Percentiles rank a stretch among this genome's conserved stretches.
phyloP scores from a whole-genome alignment of 2,888 invertebrate genomes.

The Leucoma salicis region DNA sequence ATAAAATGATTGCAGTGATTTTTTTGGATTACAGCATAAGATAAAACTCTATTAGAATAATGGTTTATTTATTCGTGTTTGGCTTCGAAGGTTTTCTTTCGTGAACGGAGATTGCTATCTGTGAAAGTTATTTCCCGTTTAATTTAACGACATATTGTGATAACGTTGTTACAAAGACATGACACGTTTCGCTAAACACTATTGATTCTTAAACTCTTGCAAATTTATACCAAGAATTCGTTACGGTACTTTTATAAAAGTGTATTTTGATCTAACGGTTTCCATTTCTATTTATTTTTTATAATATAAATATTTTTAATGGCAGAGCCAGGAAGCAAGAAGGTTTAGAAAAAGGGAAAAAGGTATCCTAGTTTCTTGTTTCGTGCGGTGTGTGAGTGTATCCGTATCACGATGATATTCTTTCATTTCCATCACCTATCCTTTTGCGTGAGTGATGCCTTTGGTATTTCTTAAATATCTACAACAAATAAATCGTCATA shows the following conservation, averaged over 20 bases:
- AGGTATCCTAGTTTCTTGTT: no score
- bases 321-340: no score
- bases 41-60: slow-evolving; percentile 7
- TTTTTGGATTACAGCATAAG: slow-evolving; percentile 11
- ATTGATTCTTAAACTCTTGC: background rate
- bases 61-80: slow-evolving; percentile 9
- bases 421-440: no score
- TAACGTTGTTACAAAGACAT: slow-evolving; percentile 7
- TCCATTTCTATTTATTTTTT: background rate
- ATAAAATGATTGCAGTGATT: slow-evolving; percentile 13
- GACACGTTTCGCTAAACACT: slow-evolving; percentile 15
- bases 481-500: background rate
- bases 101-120: slow-evolving; percentile 10
- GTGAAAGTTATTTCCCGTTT: slow-evolving; percentile 16
- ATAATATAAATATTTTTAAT: no score
- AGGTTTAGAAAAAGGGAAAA: no score
- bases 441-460: no score
- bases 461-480: no score
- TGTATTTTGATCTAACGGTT: background rate
- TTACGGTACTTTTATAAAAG: background rate
- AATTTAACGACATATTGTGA: slow-evolving; percentile 29
- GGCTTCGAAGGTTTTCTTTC: slow-evolving; percentile 2
- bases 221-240: background rate
- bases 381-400: no score
- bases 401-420: no score